Conservation (phyloP, 2,888 invertebrate species). For the Coelogynopora nodosa region DNA sequence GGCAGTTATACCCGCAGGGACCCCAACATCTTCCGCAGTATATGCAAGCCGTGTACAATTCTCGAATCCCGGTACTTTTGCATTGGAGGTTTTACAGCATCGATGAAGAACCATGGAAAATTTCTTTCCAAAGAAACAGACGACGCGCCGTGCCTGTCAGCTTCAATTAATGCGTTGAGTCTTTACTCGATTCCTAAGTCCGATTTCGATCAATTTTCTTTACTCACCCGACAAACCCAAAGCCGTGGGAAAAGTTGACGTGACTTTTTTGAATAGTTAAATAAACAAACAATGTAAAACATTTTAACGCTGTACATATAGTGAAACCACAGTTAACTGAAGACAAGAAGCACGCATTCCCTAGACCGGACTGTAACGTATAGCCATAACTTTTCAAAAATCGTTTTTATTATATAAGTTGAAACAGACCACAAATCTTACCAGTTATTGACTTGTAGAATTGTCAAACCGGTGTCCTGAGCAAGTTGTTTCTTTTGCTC, state of each 20-base stretch:
- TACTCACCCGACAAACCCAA: background rate
- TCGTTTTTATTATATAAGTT: too few species aligned
- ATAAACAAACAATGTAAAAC: too few species aligned
- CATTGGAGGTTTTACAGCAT: background rate
- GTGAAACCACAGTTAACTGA: too few species aligned
- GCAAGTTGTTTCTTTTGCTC: conserved; percentile 99
- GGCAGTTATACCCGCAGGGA: background rate
- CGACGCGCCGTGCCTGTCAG: background rate
- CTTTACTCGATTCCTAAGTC: background rate
- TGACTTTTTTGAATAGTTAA: background rate
- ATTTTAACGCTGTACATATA: too few species aligned
- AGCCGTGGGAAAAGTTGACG: background rate
- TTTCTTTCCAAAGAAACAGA: background rate
- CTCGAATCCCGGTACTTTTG: background rate
- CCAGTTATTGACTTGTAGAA: conserved; percentile 99
- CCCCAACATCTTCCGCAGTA: background rate
- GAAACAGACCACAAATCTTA: too few species aligned
- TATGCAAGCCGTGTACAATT: background rate
- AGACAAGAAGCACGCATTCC: too few species aligned
- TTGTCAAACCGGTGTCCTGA: conserved; percentile 99
- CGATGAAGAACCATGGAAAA: background rate
- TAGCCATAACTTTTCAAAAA: too few species aligned
- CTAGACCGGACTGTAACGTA: too few species aligned
- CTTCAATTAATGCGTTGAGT: background rate
- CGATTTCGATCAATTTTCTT: background rate